Evolutionary conservation across 2,797 vertebrate genomes (phyloP), one percentile per base, ranked within the genome.

Genomic region (Columba guinea): DNA sequence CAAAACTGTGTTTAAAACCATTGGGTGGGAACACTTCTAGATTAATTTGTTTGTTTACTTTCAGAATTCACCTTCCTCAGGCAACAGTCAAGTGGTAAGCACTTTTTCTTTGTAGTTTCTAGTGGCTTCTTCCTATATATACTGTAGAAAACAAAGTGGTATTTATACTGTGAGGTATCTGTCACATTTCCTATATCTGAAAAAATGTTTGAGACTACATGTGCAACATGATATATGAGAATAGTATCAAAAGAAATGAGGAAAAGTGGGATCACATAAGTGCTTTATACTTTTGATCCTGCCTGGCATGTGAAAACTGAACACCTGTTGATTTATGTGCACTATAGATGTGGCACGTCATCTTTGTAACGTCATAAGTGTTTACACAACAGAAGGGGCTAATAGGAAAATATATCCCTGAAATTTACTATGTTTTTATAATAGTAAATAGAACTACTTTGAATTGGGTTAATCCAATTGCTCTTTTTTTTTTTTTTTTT

Each of bases 11-110:
- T 65, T 88, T 30, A 80, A 89, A 94, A 75, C n/a, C 20, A 49
- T 7, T 80, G 44, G 1, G 26, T 86, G 34, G 32, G 55, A 84
- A 56, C 46, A 30, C 5, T 55, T 69, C 8, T 13, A 75, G 30
- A 93, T 41, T 64, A 48, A 4, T 65, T 71, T 91, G 7, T 77
- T 73, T 76, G 10, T 80, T 91, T 89, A 5, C 82, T 97, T 94
- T 56, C 94, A 96, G 95, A 90, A 88, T 71, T 86, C 93, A 8
- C 51, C 89, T 77, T 91, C 73, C 21, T 46, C 87, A 4, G 95
- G 95, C 0, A 85, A 89, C 77, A 90, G 94, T 82, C 91, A 94
- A 94, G 74, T 68, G 93, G 96, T 97, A 94, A 96, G 96, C 27
- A 78, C 19, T 71, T 55, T 39, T 70, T 85, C 44, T 52, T 64